Base-by-base conservation (phyloP, 1,140 invertebrate genomes). In the Gonioctena quinquepunctata region DNA sequence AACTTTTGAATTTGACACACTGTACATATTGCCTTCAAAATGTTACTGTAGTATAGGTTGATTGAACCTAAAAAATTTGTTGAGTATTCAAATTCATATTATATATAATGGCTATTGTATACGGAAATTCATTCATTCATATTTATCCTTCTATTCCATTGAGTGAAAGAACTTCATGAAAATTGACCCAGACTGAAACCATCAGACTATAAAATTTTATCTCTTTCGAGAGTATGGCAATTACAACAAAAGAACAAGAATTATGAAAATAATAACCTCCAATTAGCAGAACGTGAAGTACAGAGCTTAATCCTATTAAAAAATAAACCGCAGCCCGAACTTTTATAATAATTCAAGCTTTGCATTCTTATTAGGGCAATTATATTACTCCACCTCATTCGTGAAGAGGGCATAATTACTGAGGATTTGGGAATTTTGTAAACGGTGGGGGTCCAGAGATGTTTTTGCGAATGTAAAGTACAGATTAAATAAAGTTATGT, bases 321-420 rank as follows among this genome's bases (percentile, higher is more conserved):
- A 74, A 76, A 76, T 70, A 74, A 74, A 76, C 72, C 75, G 68
- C 72, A 70, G 72, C 70, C 57, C 69, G 61, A 76, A 74, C 70
- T 76, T 76, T 76, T 74, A 76, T 76, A 74, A 76, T 76, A 76
- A 74, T 74, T 76, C 74, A 48, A 74, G 75, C 70, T 76, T 76
- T 76, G 73, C 72, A 76, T 76, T 70, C 75, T 76, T 76, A 76
- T 76, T 76, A 76, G 68, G 73, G 75, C 70, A 76, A 76, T 76
- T 76, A 76, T 63, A 69, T 63, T 73, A 74, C 72, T 74, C 69
- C 65, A 74, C 69, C 72, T 71, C 69, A 67, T 74, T 70, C 61
- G 61, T 33, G 49, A 23, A 50, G n/a, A 59, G 22, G 56, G 33
- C 33, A 13, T 57, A 59, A 68, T 68, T 68, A 26, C 56, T 18